phyloP scores from a whole-genome alignment of 1,140 invertebrate species.

The Macrosteles quadrilineatus region DNA sequence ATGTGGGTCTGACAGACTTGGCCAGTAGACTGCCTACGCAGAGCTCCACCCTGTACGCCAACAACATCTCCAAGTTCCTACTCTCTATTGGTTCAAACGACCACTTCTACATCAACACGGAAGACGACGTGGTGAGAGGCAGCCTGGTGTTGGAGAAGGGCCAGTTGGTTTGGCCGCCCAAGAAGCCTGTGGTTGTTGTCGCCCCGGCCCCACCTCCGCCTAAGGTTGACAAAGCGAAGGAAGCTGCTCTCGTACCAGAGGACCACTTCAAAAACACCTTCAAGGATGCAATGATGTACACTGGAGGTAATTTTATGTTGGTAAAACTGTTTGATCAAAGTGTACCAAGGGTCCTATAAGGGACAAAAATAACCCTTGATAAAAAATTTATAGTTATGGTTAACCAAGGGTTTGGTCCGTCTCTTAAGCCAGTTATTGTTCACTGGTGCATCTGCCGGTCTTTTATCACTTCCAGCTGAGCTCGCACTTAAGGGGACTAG shows the following conservation, averaged over 20 bases:
- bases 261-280: conserved; percentile 58
- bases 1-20: conserved; percentile 85
- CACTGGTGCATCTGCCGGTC: too few species aligned
- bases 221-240: conserved; percentile 45
- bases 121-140: conserved; percentile 85
- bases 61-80: conserved; percentile 88
- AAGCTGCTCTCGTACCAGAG: conserved; percentile 41
- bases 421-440: too few species aligned
- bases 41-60: conserved; percentile 83
- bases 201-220: conserved; percentile 50
- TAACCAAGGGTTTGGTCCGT: too few species aligned
- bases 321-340: conserved; percentile 25
- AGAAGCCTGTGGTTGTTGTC: conserved; percentile 50
- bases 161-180: conserved; percentile 76
- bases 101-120: conserved; percentile 76
- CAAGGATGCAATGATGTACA: conserved; percentile 71
- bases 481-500: too few species aligned
- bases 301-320: conserved; percentile 67
- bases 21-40: conserved; percentile 84
- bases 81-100: conserved; percentile 78
- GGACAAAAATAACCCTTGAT: too few species aligned
- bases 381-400: too few species aligned
- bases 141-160: conserved; percentile 76
- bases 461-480: too few species aligned
- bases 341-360: too few species aligned